These are phyloP conservation scores for Leptothorax acervorum DNA, from an alignment of 2,888 invertebrate species.

Conservation along the genomic window DNA sequence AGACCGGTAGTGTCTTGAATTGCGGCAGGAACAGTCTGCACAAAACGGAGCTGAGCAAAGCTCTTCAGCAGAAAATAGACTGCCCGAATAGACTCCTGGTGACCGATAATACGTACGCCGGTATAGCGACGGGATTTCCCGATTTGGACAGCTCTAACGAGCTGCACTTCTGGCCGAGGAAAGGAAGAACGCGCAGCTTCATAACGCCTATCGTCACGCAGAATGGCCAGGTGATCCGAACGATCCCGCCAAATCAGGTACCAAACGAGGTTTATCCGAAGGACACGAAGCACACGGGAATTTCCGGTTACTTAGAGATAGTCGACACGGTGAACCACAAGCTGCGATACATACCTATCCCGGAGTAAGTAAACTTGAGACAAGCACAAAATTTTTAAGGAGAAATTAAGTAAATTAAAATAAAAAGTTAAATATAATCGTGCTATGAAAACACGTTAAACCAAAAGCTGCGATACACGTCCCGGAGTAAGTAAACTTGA, in stretches of 20 bases:
- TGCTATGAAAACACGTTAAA: constrained; percentile 81
- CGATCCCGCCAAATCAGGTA: constrained; percentile 75
- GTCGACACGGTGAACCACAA: constrained; percentile 86
- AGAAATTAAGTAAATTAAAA: too few relatives aligned
- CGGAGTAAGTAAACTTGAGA: constrained; percentile 82
- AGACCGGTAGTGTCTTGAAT: constrained; percentile 70
- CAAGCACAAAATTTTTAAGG: too few relatives aligned
- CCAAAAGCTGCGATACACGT: constrained; percentile 86
- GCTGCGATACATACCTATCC: constrained; percentile 87
- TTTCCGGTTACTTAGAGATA: constrained; percentile 86
- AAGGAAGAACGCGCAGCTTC: constrained; percentile 63
- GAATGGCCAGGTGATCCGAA: constrained; percentile 80
- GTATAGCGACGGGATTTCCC: constrained; percentile 86
- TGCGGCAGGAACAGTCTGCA: constrained; percentile 67
- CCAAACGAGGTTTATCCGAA: constrained; percentile 73
- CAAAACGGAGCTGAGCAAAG: constrained; percentile 80
- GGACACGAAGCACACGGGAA: constrained; percentile 63
- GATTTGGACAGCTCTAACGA: constrained; percentile 84
- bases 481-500: constrained; percentile 83
- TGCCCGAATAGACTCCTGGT: constrained; percentile 86
- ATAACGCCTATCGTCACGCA: constrained; percentile 76
- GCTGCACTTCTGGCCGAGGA: constrained; percentile 83
- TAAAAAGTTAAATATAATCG: background rate
- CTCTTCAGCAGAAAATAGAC: constrained; percentile 84
- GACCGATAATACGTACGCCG: constrained; percentile 84